These are phyloP conservation scores for Drosophila buzzatii DNA, from an alignment of 2,888 invertebrate species.

Conservation along the genomic window DNA sequence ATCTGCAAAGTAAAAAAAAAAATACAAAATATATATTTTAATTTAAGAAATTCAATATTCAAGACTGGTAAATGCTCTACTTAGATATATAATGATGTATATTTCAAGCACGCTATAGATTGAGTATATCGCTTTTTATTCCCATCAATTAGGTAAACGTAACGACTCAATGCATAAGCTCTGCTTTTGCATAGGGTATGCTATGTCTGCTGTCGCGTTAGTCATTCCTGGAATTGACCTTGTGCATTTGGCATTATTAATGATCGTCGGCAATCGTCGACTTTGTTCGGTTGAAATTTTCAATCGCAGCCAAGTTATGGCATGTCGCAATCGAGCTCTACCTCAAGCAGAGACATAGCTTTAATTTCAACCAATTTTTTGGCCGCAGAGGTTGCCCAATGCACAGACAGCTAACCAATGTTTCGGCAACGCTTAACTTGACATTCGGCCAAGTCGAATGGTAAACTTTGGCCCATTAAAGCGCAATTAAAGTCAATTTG, in stretches of 20 bases:
- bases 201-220: conserved; percentile 16
- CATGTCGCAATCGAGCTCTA: conserved; percentile 41
- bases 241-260: conserved; percentile 47
- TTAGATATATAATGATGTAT: neutral
- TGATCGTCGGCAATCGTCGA: conserved; percentile 22
- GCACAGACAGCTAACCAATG: conserved; percentile 41
- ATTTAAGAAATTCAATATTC: neutral
- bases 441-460: conserved; percentile 66
- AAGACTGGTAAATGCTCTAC: no score
- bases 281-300: conserved; percentile 26
- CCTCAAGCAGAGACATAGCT: conserved; percentile 41
- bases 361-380: conserved; percentile 63
- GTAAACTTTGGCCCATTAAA: conserved; percentile 65
- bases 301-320: conserved; percentile 42
- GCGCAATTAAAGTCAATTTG: conserved; percentile 65
- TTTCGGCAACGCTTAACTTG: conserved; percentile 63
- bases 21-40: neutral
- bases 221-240: conserved; percentile 61
- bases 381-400: conserved; percentile 62
- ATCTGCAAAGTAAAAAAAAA: conserved; percentile 87
- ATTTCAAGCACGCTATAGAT: neutral
- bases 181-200: neutral
- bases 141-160: neutral
- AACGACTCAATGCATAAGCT: conserved; percentile 1
- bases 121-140: neutral